phyloP scores from a whole-genome alignment of 2,888 invertebrate genomes.

The Anaspis maculata region DNA sequence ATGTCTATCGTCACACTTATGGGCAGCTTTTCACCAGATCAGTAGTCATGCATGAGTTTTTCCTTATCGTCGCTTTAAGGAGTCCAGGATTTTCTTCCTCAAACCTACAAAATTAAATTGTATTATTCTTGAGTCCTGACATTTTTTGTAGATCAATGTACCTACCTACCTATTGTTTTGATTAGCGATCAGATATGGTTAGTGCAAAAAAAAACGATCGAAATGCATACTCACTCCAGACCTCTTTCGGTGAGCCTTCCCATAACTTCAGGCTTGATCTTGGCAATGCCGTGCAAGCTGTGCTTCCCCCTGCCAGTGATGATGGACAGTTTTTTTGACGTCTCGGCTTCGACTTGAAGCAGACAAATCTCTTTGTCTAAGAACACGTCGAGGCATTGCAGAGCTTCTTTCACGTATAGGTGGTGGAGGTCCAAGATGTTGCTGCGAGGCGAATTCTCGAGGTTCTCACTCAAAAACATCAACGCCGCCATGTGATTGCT shows the following conservation, averaged over 20 bases:
- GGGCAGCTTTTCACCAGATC: too few relatives aligned
- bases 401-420: slow-evolving; percentile 62
- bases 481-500: too few relatives aligned
- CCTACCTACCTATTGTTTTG: too few relatives aligned
- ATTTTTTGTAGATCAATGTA: too few relatives aligned
- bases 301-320: slow-evolving; percentile 73
- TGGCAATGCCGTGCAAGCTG: slow-evolving; percentile 56
- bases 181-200: too few relatives aligned
- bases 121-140: too few relatives aligned
- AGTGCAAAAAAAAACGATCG: background rate
- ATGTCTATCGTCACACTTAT: too few relatives aligned
- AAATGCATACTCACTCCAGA: slow-evolving; percentile 48
- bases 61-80: too few relatives aligned
- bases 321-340: slow-evolving; percentile 44
- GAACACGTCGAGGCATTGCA: slow-evolving; percentile 56
- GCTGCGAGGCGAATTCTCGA: slow-evolving; percentile 40
- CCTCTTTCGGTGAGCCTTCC: slow-evolving; percentile 50
- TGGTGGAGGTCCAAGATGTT: slow-evolving; percentile 67
- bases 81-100: too few relatives aligned
- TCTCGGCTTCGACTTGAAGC: slow-evolving; percentile 37
- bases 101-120: too few relatives aligned
- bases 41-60: too few relatives aligned
- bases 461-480: slow-evolving; percentile 45
- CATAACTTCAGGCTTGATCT: slow-evolving; percentile 62
- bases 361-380: slow-evolving; percentile 53